A percentile compares a stretch with the other conserved stretches of the same genome.
Conservation (phyloP, 2,797 vertebrate genomes). For the Chlorospingus semifuscus region DNA sequence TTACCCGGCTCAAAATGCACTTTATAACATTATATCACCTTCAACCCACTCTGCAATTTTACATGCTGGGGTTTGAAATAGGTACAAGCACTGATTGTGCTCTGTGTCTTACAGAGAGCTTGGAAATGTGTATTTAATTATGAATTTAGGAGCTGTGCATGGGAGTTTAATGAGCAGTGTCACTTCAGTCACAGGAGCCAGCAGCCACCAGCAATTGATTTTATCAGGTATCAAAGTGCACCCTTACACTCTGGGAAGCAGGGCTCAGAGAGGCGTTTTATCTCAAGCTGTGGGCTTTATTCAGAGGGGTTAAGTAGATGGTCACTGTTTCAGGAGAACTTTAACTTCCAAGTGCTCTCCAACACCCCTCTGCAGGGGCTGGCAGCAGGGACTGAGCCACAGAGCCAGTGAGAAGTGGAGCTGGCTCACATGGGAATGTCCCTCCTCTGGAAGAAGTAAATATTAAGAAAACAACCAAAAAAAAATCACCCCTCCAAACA, state of each 20-base stretch:
- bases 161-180: neutral
- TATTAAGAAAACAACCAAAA: neutral
- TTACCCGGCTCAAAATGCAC: neutral
- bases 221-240: neutral
- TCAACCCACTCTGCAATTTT: neutral
- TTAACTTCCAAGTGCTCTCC: neutral
- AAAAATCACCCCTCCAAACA: neutral
- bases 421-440: neutral
- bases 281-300: neutral
- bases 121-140: neutral
- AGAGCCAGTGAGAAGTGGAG: rapidly evolving
- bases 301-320: neutral
- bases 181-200: neutral
- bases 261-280: neutral
- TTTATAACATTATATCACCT: neutral
- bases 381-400: neutral
- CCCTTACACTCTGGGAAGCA: neutral
- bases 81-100: neutral
- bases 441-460: neutral
- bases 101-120: neutral
- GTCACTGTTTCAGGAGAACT: neutral
- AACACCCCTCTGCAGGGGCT: rapidly evolving
- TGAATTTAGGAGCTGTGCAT: neutral
- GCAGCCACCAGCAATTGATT: neutral
- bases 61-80: neutral